These are phyloP conservation scores for Agapornis roseicollis DNA, from an alignment of 2,113 vertebrate species.

Conservation along the genomic window DNA sequence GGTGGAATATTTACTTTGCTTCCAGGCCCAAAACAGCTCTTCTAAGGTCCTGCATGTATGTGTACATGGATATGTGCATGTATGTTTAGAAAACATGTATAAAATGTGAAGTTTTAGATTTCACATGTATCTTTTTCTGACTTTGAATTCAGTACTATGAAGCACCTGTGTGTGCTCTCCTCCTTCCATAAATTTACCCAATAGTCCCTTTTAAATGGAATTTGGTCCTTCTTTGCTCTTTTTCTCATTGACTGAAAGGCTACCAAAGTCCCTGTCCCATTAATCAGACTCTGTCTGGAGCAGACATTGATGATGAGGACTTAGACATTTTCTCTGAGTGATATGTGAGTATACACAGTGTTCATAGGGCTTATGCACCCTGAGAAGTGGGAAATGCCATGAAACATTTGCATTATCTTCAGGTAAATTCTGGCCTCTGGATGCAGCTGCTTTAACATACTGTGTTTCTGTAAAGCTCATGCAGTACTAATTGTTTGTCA, in stretches of 20 bases:
- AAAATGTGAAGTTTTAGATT: not conserved
- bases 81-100: not conserved
- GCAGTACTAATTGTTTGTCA: not conserved
- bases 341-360: not conserved
- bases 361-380: not conserved
- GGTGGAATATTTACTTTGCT: not conserved
- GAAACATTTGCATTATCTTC: not conserved
- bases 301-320: not conserved
- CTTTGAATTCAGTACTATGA: not conserved
- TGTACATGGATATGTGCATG: fast-evolving
- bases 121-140: not conserved
- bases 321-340: not conserved
- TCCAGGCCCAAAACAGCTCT: not conserved
- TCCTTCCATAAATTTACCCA: not conserved
- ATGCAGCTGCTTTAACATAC: not conserved
- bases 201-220: not conserved
- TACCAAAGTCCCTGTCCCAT: not conserved
- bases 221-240: not conserved
- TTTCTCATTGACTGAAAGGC: not conserved
- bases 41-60: not conserved
- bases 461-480: not conserved
- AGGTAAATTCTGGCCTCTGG: not conserved
- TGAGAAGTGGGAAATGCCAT: not conserved
- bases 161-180: not conserved
- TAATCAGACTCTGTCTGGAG: not conserved